phyloP scores from a whole-genome alignment of 2,113 vertebrate genomes.

The Montifringilla adamsi region DNA sequence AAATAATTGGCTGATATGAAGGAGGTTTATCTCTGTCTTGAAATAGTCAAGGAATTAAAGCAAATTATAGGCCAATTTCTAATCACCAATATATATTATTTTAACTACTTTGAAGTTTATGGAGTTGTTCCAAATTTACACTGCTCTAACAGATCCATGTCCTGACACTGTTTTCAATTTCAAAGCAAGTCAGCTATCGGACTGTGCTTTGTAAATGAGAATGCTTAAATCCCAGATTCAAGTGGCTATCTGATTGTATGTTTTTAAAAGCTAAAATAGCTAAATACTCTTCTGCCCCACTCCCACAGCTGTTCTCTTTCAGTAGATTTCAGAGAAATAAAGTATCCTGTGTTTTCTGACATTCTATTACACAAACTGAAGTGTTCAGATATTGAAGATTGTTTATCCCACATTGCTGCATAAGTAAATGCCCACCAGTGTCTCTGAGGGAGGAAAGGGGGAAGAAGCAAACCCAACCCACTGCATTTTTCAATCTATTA shows the following conservation, averaged over 20 bases:
- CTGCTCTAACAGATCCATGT: neutral
- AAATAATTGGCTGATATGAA: neutral
- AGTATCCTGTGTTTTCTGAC: neutral
- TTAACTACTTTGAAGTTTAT: neutral
- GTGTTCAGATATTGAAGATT: neutral
- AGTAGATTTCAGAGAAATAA: neutral
- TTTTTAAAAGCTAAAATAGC: neutral
- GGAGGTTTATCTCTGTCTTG: neutral
- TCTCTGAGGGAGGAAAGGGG: neutral
- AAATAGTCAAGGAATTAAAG: constrained; percentile 44
- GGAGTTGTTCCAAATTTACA: neutral
- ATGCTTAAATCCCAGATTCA: too few relatives aligned
- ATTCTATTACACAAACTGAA: neutral
- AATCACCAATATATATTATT: neutral
- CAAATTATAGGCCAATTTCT: neutral
- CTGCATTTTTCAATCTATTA: neutral
- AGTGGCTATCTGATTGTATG: neutral
- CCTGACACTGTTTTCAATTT: neutral
- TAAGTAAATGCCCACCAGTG: constrained; percentile 11
- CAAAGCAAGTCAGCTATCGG: constrained; percentile 5
- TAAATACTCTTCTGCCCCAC: neutral
- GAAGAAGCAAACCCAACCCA: neutral
- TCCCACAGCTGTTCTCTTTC: neutral
- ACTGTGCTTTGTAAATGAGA: constrained; percentile 10
- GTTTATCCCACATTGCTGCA: neutral